A percentile compares a stretch with the other conserved stretches of the same genome.
phyloP scores from a whole-genome alignment of 1,140 invertebrate species.

The Drosophila funebris region DNA sequence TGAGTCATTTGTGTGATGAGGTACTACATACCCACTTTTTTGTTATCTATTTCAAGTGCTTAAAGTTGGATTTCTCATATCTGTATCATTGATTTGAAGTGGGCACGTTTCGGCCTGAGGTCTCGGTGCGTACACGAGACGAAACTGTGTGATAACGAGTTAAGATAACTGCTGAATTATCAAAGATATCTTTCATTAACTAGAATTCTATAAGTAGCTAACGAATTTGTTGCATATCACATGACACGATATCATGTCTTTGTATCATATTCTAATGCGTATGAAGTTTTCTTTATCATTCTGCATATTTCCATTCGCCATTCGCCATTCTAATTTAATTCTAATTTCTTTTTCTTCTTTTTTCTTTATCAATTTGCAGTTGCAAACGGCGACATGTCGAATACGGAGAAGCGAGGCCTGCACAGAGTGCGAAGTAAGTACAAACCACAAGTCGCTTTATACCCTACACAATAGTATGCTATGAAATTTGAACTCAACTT shows the following conservation, averaged over 20 bases:
- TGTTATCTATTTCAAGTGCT: background rate
- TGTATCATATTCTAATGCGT: background rate
- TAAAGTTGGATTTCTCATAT: constrained; percentile 9
- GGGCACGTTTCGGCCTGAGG: constrained; percentile 18
- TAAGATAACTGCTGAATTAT: constrained; percentile 21
- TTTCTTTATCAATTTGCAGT: constrained; percentile 46
- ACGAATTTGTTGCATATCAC: constrained; percentile 22
- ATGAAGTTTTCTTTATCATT: too few relatives aligned
- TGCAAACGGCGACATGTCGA: constrained; percentile 52
- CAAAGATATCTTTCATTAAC: constrained; percentile 20
- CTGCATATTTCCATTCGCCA: constrained; percentile 2
- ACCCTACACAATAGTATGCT: background rate
- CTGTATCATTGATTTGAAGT: background rate
- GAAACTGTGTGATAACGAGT: background rate
- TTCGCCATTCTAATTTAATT: constrained; percentile 49
- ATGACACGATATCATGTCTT: constrained; percentile 11
- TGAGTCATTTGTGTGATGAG: constrained; percentile 1
- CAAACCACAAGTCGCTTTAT: background rate
- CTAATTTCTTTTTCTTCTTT: too few relatives aligned
- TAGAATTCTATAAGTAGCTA: constrained; percentile 7
- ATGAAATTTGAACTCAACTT: background rate
- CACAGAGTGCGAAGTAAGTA: constrained; percentile 75
- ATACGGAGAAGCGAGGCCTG: constrained; percentile 69
- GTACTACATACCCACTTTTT: constrained; percentile 22
- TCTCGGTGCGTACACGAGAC: constrained; percentile 29